Conservation (phyloP, 2,797 vertebrate genomes). For the Geotrypetes seraphini region DNA sequence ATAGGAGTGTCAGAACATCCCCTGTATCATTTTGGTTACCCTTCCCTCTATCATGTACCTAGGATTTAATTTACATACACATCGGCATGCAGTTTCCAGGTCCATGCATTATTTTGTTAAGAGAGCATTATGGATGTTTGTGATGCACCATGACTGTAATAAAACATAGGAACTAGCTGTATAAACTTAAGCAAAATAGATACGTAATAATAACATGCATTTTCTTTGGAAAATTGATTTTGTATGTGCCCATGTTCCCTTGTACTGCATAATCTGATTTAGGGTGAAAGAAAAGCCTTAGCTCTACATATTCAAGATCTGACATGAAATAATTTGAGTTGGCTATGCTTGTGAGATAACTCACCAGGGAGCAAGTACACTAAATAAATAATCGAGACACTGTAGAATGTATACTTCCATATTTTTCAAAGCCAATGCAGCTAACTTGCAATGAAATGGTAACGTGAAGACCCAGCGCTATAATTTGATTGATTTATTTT, state of each 20-base stretch:
- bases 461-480: conserved; percentile 80
- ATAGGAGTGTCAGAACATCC: too few species aligned
- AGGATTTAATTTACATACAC: too few species aligned
- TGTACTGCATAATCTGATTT: conserved; percentile 60
- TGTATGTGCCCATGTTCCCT: conserved; percentile 23
- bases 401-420: conserved; percentile 82
- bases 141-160: too few species aligned
- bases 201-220: conserved; percentile 10
- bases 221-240: conserved; percentile 7
- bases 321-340: conserved; percentile 80
- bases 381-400: conserved; percentile 96
- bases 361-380: conserved; percentile 66
- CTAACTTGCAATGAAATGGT: conserved; percentile 77
- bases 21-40: too few species aligned
- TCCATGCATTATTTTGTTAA: too few species aligned
- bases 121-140: too few species aligned
- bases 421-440: conserved; percentile 91
- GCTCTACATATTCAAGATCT: conserved; percentile 54
- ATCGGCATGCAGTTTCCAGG: too few species aligned
- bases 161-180: too few species aligned
- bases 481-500: conserved; percentile 99
- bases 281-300: too few species aligned
- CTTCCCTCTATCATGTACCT: too few species aligned
- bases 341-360: conserved; percentile 68
- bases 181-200: too few species aligned